Percentiles rank a stretch among this genome's conserved stretches.
These are phyloP conservation scores for Anarsia innoxiella DNA, from an alignment of 2,888 invertebrate genomes.

Conservation along the genomic window DNA sequence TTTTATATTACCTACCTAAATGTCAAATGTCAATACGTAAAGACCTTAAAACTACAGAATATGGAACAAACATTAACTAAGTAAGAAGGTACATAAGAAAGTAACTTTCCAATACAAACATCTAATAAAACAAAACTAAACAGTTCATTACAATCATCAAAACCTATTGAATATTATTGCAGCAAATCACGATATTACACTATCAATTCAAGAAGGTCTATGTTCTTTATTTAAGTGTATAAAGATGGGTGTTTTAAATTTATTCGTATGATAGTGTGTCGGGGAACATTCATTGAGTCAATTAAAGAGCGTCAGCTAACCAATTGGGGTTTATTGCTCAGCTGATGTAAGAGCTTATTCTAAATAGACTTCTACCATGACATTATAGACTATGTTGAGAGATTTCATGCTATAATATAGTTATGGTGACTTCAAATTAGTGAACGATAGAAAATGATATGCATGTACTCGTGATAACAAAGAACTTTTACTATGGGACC, in stretches of 20 bases:
- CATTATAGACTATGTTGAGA: not conserved
- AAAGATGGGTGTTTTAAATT: slow-evolving; percentile 20
- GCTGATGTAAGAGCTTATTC: slow-evolving; percentile 27
- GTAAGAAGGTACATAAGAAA: too few relatives aligned
- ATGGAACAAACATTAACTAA: too few relatives aligned
- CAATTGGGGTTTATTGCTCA: slow-evolving; percentile 57
- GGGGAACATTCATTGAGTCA: slow-evolving; percentile 44
- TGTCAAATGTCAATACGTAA: too few relatives aligned
- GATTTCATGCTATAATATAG: not conserved
- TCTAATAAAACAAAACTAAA: too few relatives aligned
- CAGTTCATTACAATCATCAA: slow-evolving; percentile 19
- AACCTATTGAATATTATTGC: slow-evolving; percentile 23
- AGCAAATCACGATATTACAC: slow-evolving; percentile 25
- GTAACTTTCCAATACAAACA: too few relatives aligned
- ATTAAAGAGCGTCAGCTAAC: slow-evolving; percentile 51
- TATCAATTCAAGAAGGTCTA: slow-evolving; percentile 17
- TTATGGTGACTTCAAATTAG: too few relatives aligned
- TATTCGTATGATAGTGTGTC: slow-evolving; percentile 24
- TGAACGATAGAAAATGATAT: too few relatives aligned
- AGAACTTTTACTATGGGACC: too few relatives aligned
- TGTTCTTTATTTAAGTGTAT: not conserved
- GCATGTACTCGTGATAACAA: too few relatives aligned
- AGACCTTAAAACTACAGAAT: too few relatives aligned
- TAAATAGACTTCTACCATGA: slow-evolving; percentile 1
- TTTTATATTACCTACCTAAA: too few relatives aligned